Evolutionary conservation across 2,797 vertebrate genomes (phyloP), one percentile per base, ranked within the genome.

Genomic region (Pseudomugil tenellus): DNA sequence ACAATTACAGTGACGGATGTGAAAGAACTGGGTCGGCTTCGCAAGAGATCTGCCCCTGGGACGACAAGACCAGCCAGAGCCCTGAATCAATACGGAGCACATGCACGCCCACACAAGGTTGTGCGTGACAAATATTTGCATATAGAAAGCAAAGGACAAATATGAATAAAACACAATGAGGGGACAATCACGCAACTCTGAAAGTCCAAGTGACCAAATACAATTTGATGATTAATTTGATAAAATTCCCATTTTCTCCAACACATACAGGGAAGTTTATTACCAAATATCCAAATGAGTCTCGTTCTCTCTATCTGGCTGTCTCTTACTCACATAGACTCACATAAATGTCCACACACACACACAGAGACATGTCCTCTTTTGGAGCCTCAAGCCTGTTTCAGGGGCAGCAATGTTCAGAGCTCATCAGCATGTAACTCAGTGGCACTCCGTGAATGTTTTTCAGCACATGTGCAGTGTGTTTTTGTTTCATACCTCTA

Each of bases 401-500:
- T 78, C 52, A 48, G 70, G 71, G 80, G 62, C 56, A 72, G 66
- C 37, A 19, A 32, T 72, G 60, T 80, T 83, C 74, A 77, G 53
- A 80, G 72, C 71, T 83, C 69, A 83, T 74, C 68, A 62, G 52
- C 75, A 67, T 28, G 5, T 63, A 59, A 69, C 34, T 61, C 58
- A 4, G 67, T 80, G 76, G 76, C 66, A 87, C 62, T 68, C 52
- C 13, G 56, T 53, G 52, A 52, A 60, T 55, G 65, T 64, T 55
- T 67, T 63, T 57, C 60, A 72, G 46, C 43, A 66, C n/a, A 28
- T 43, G 29, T 8, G 56, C 61, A 32, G 17, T 65, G 29, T 55
- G 39, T 73, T 34, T 56, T n/a, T 60, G 66, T 41, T 58, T 73
- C 94, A 71, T 90, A 98, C 97, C 97, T 94, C 97, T 94, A 89